These are phyloP conservation scores for Anoplopoma fimbria DNA, from an alignment of 2,113 vertebrate genomes.

Conservation along the genomic window DNA sequence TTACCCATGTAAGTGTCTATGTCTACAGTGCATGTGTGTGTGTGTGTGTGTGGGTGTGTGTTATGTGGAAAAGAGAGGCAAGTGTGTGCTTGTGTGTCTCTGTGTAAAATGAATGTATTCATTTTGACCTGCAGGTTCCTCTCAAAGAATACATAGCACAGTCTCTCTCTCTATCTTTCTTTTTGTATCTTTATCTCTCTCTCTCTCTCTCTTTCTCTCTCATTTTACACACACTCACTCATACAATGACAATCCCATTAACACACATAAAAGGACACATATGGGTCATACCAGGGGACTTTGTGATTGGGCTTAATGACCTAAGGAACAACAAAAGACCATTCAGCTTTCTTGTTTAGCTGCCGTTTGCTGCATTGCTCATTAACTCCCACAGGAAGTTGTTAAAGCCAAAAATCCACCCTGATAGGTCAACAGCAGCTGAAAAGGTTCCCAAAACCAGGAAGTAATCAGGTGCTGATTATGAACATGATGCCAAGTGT, in stretches of 20 bases:
- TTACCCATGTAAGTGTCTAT: constrained; percentile 24
- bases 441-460: constrained; percentile 76
- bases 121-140: constrained; percentile 42
- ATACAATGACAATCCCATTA: not conserved
- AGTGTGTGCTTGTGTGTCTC: constrained; percentile 21
- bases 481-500: constrained; percentile 68
- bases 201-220: not conserved
- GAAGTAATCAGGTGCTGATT: constrained; percentile 75
- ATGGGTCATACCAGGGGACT: constrained; percentile 47
- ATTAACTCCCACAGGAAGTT: constrained; percentile 77
- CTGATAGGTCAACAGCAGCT: constrained; percentile 75
- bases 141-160: not conserved
- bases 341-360: constrained; percentile 68
- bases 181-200: not conserved
- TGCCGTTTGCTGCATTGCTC: constrained; percentile 51
- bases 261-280: constrained; percentile 32
- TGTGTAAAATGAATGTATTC: constrained; percentile 55
- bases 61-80: constrained; percentile 1
- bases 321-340: constrained; percentile 69
- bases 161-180: not conserved
- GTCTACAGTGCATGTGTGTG: constrained; percentile 12
- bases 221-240: not conserved
- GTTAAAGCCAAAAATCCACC: constrained; percentile 61
- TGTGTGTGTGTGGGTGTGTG: constrained; percentile 18
- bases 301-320: constrained; percentile 72